Evolutionary conservation across 2,888 invertebrate species (phyloP).

Genomic region (Temnothorax unifasciatus): DNA sequence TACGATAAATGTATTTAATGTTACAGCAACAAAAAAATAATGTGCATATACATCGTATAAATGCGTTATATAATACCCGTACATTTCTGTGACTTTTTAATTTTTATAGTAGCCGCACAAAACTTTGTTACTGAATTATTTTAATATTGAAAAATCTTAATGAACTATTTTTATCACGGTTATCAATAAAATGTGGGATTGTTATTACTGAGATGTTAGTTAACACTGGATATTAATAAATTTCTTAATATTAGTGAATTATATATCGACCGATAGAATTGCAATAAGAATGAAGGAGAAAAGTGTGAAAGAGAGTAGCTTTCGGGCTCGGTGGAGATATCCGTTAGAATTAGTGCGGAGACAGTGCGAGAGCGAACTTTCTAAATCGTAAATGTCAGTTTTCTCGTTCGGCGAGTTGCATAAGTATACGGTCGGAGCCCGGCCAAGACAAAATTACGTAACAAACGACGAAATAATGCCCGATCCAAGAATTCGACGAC

Average conservation of each 20-base stretch:
- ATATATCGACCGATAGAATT: not conserved
- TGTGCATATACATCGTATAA: not conserved
- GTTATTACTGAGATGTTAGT: not conserved
- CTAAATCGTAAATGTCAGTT: constrained; percentile 85
- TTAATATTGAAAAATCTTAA: not conserved
- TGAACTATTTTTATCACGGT: not conserved
- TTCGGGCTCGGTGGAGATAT: constrained; percentile 44
- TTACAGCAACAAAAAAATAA: not conserved
- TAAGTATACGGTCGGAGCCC: constrained; percentile 66
- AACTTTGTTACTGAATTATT: not conserved
- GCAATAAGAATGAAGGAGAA: not conserved
- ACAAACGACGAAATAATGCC: constrained; percentile 70
- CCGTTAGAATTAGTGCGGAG: constrained; percentile 62
- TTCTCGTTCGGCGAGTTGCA: constrained; percentile 77
- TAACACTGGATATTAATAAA: not conserved
- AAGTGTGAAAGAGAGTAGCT: constrained; percentile 26
- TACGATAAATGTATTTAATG: too few species aligned
- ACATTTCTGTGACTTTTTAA: not conserved
- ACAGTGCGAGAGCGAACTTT: constrained; percentile 80
- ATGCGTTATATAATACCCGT: not conserved
- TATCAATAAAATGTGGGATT: not conserved
- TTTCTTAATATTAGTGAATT: not conserved
- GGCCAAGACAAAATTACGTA: constrained; percentile 65
- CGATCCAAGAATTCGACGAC: constrained; percentile 52
- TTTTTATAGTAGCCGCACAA: not conserved